Conservation (phyloP, 2,797 vertebrate genomes). For the Bovichtus variegatus region DNA sequence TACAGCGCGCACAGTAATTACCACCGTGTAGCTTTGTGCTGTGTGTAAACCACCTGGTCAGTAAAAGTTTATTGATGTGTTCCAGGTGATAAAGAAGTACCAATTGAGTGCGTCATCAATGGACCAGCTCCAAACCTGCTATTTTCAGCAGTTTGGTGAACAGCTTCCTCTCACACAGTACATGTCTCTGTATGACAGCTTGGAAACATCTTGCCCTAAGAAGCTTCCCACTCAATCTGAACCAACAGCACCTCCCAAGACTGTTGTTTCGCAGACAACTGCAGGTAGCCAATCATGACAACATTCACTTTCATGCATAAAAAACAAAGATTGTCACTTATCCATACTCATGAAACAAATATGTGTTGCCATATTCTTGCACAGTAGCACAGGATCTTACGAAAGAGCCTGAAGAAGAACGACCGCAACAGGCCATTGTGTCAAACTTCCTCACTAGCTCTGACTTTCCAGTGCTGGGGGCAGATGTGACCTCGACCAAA, state of each 20-base stretch:
- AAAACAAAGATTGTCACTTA: background rate
- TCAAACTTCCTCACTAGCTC: background rate
- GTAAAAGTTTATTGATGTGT: slow-evolving; percentile 22
- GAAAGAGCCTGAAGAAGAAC: slow-evolving; percentile 10
- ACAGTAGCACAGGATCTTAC: slow-evolving; percentile 29
- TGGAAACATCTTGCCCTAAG: slow-evolving; percentile 2
- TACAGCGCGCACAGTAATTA: background rate
- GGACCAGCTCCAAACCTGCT: slow-evolving; percentile 65
- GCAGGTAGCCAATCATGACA: slow-evolving; percentile 57
- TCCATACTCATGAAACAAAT: background rate
- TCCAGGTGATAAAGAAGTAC: slow-evolving; percentile 70
- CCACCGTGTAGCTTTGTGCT: background rate
- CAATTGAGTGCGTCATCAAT: slow-evolving; percentile 58
- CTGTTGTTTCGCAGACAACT: background rate
- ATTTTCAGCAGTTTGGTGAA: slow-evolving; percentile 55
- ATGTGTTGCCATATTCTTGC: background rate
- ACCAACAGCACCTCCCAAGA: background rate
- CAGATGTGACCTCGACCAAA: slow-evolving; percentile 37
- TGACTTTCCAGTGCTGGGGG: slow-evolving; percentile 76
- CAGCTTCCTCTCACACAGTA: slow-evolving; percentile 70
- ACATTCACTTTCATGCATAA: background rate
- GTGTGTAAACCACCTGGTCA: background rate
- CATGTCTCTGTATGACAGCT: slow-evolving; percentile 74
- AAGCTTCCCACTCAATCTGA: background rate
- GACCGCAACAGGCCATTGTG: background rate